Evolutionary conservation across 2,888 invertebrate genomes (phyloP), one percentile per base, ranked within the genome.

Genomic region (Corythucha ciliata): DNA sequence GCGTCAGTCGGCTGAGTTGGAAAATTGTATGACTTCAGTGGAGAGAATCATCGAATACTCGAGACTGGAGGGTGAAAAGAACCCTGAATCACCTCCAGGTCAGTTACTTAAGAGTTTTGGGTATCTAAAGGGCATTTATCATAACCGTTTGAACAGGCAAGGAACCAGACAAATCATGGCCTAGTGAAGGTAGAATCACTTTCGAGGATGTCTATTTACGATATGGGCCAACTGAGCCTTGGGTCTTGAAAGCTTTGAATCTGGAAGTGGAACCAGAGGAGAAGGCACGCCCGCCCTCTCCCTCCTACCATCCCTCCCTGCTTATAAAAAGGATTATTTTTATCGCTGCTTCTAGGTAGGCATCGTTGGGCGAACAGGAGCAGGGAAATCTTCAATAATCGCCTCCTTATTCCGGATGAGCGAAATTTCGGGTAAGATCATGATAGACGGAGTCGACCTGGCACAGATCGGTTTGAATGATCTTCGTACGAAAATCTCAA

Each of bases 11-110:
- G 87, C 91, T 0, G 92, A 92, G 67, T 67, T 87, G 7, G 86
- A 81, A 65, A 89, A 87, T 64, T 83, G 82, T 59, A 86, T 89
- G 87, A 89, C 85, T 3, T 83, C 87, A 5, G 92, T 94, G 0
- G 94, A 96, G 69, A 77, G 91, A 66, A 79, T 91, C 0, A 66
- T 88, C 8, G 86, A 90, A 63, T 92, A 91, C 67, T 78, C 80
- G 1, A 70, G 74, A 20, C 70, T 91, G 7, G 77, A 80, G 51
- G 71, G 76, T n/a, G 80, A 80, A 61, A 57, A 61, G 3, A 48
- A 57, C 10, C 55, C 61, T 4, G 61, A 62, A 40, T 62, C 63
- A 12, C 37, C 53, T 18, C 59, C 60, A 1, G 73, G 73, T 20
- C 77, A 78, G n/a, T n/a, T n/a, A n/a, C n/a, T n/a, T n/a, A n/a